Evolutionary conservation across 2,888 invertebrate species (phyloP), one percentile per base, ranked within the genome.

Genomic region (Phorcus lineatus): DNA sequence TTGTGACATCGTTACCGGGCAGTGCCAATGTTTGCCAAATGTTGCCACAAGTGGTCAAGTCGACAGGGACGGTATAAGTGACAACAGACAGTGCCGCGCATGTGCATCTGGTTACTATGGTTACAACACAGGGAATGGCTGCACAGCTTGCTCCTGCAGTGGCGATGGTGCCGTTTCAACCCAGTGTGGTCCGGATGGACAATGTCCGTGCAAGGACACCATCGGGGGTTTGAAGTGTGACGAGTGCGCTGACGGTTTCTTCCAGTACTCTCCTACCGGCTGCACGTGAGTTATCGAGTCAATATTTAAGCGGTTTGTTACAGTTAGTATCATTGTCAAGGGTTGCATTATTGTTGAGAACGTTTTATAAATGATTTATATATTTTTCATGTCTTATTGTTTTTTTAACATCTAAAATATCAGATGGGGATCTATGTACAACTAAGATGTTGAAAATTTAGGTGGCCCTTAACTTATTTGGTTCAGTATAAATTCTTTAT

Each of bases 231-330:
- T 47, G 17, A 76, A 76, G 28, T 86, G 86, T 77, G 82, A 83
- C 74, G 22, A 53, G 19, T 86, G 86, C 57, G 22, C 74, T 19
- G 67, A 77, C 0, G 79, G 77, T 0, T 86, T 79, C 78, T 84
- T 75, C 66, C 95, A 97, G 88, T 94, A 96, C 66, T 95, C 96
- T 6, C 95, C 96, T 6, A 96, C 96, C 24, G 98, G 98, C 92
- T 82, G 82, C 62, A 24, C 36, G 85, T 85, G 76, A 81, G 83
- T 80, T 19, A 0, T 47, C 19, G 0, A 28, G 13, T n/a, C 19
- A 22, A 2, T 53, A 0, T 7, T 47, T 36, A 1, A 19, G 75
- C 36, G 7, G 2, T 36, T 36, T n/a, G n/a, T n/a, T n/a, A n/a
- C n/a, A n/a, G n/a, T n/a, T n/a, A n/a, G n/a, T n/a, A n/a, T n/a